Evolutionary conservation across 2,888 invertebrate genomes (phyloP).

Genomic region (Meteorus cinctellus): DNA sequence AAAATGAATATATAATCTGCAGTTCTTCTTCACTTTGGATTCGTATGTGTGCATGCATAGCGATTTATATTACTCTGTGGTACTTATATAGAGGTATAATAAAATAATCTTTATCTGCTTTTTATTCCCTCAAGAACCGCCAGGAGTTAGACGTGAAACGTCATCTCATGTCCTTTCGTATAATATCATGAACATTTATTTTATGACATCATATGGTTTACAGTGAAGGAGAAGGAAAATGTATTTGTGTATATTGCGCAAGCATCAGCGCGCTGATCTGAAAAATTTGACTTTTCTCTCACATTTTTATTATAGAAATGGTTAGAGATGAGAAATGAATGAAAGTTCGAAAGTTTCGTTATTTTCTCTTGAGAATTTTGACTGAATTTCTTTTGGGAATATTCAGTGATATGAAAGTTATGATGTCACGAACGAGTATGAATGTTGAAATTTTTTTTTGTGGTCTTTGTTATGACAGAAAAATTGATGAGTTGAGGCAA

Average conservation of each 20-base stretch:
- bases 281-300: too few species aligned
- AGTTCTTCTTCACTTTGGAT: background rate
- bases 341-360: too few species aligned
- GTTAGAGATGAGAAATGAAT: too few species aligned
- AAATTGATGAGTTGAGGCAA: too few species aligned
- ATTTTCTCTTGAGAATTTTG: too few species aligned
- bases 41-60: background rate
- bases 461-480: too few species aligned
- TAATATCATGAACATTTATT: conserved; percentile 10
- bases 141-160: conserved; percentile 1
- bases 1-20: background rate
- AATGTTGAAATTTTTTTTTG: too few species aligned
- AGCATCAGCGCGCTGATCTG: too few species aligned
- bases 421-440: too few species aligned
- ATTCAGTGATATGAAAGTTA: too few species aligned
- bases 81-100: background rate
- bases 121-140: conserved; percentile 18
- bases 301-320: too few species aligned
- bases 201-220: conserved; percentile 4
- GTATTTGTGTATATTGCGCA: background rate
- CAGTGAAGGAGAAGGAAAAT: background rate
- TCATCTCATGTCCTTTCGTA: conserved; percentile 9
- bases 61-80: background rate
- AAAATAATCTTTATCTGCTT: conserved; percentile 15
- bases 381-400: too few species aligned